Percentiles rank a stretch among this genome's conserved stretches.
Evolutionary conservation across 2,888 invertebrate genomes (phyloP).

Genomic region (Pycnomerus fuliginosus): DNA sequence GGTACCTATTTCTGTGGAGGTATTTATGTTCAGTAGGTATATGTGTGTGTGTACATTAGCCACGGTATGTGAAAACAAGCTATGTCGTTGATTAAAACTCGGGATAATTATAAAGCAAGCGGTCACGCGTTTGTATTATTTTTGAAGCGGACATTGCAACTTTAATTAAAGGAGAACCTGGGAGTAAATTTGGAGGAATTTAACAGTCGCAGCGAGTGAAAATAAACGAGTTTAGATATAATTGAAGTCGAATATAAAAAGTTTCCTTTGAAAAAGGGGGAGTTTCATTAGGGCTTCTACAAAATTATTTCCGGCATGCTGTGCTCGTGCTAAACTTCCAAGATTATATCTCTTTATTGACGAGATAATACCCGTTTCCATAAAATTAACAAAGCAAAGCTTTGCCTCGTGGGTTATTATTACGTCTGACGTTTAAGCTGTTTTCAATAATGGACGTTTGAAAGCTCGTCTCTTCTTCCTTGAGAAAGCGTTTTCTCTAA

Average conservation of each 20-base stretch:
- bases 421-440: constrained; percentile 10
- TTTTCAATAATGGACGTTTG: constrained; percentile 4
- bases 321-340: background rate
- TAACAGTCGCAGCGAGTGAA: background rate
- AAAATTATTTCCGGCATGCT: constrained; percentile 12
- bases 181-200: background rate
- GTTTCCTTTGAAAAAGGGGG: constrained; percentile 5
- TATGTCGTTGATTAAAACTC: too few relatives aligned
- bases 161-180: too few relatives aligned
- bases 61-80: too few relatives aligned
- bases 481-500: constrained; percentile 4
- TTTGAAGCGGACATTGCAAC: too few relatives aligned
- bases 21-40: too few relatives aligned
- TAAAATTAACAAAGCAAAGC: constrained; percentile 21
- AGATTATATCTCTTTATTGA: constrained; percentile 17
- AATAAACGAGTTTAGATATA: background rate
- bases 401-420: constrained; percentile 8
- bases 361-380: constrained; percentile 10
- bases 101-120: too few relatives aligned
- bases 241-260: constrained; percentile 1
- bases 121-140: too few relatives aligned
- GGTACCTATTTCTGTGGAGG: too few relatives aligned
- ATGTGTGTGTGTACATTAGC: too few relatives aligned
- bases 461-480: background rate
- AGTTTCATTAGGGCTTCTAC: constrained; percentile 9